Base-by-base conservation (phyloP, 1,140 invertebrate genomes). In the Octopus sinensis region DNA sequence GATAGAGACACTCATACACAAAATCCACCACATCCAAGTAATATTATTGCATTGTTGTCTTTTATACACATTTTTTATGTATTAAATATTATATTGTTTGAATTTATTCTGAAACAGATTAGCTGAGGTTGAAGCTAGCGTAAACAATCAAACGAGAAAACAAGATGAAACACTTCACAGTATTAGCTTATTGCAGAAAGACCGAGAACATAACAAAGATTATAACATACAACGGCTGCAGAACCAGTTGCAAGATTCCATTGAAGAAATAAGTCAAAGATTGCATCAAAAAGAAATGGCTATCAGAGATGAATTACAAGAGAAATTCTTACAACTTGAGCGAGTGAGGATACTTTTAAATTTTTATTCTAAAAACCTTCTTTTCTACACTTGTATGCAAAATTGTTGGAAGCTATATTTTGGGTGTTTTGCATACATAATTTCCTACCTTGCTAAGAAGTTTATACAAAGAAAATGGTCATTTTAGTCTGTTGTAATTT, bases 281-380 rank as follows among this genome's bases (percentile, higher is more conserved):
- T 76, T 90, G 5, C 81, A 89, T n/a, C 80, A 85, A 12, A 90
- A 90, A 79, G 90, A 91, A 83, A 88, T 90, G 75, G 90, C 89
- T 83, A 84, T 90, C 1, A 83, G 88, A 75, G 90, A 90, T 80
- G 90, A 91, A 77, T 84, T 88, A 53, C 88, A 89, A 77, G 85
- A 87, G 10, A 89, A 88, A 83, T 87, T 85, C 78, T 76, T 85
- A 73, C 86, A 89, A 73, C 79, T 90, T 13, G 90, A 91, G 82
- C 88, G 86, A 86, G 89, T 91, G 30, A 81, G 62, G 82, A 76
- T 6, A 73, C 13, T 73, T 73, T 73, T 12, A 12, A 17, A 43
- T 43, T 43, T 43, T 43, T 43, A 43, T 43, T 43, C 30, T 43
- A 43, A 43, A 43, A 43, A 43, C 30, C 30, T 43, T 2, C 30